Conservation (phyloP, 64 coral and sea anemone genomes). For the Pocillopora verrucosa region DNA sequence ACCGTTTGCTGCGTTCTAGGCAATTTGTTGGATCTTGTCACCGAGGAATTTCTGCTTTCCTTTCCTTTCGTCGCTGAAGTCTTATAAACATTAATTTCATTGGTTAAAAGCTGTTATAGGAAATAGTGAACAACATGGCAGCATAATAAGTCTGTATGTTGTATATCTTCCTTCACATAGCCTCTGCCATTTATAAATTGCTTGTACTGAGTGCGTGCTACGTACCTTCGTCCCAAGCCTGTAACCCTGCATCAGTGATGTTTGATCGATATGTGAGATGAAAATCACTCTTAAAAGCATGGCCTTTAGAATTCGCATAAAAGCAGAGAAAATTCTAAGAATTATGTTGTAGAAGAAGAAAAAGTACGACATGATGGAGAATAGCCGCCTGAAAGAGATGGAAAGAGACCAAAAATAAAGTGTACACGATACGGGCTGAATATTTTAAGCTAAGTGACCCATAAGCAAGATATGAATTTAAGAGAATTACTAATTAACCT, state of each 20-base stretch:
- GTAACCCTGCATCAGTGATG: slow-evolving; percentile 63
- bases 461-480: not conserved
- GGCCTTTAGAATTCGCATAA: slow-evolving; percentile 42
- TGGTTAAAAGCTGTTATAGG: too few relatives aligned
- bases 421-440: too few relatives aligned
- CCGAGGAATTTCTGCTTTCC: too few relatives aligned
- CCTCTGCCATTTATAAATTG: too few relatives aligned
- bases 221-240: slow-evolving; percentile 40
- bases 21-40: too few relatives aligned
- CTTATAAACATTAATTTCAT: too few relatives aligned
- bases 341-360: slow-evolving; percentile 84
- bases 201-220: not conserved
- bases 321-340: slow-evolving; percentile 59
- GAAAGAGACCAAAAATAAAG: not conserved
- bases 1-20: too few relatives aligned
- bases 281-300: slow-evolving; percentile 55
- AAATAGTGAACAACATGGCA: too few relatives aligned
- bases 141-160: too few relatives aligned
- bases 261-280: slow-evolving; percentile 44
- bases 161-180: too few relatives aligned
- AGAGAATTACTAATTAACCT: not conserved
- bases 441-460: too few relatives aligned
- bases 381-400: slow-evolving; percentile 31
- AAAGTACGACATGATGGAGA: slow-evolving; percentile 66
- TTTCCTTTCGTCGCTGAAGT: too few relatives aligned